A percentile compares a stretch with the other conserved stretches of the same genome.
phyloP scores from a whole-genome alignment of 2,797 vertebrate genomes.

The Notolepis coatsorum region DNA sequence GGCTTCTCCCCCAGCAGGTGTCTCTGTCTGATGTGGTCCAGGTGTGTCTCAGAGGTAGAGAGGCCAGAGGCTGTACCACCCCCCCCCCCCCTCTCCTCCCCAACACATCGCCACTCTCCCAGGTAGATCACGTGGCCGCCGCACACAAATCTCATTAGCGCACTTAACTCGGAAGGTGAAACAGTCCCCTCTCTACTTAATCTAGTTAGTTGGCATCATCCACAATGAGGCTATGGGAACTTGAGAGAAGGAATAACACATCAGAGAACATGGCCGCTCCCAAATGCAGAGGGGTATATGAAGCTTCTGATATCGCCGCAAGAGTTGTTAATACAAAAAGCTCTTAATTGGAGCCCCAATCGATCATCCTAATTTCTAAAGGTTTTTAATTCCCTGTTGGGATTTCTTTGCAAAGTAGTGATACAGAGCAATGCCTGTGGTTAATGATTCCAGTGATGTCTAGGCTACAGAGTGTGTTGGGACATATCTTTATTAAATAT shows the following conservation, averaged over 20 bases:
- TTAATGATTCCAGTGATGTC: too few species aligned
- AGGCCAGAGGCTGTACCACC: background rate
- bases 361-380: too few species aligned
- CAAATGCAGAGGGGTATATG: background rate
- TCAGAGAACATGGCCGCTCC: slow-evolving; percentile 2
- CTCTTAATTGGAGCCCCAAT: background rate
- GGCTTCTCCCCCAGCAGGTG: slow-evolving; percentile 42
- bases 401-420: too few species aligned
- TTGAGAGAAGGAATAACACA: slow-evolving; percentile 21
- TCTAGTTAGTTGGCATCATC: slow-evolving; percentile 39
- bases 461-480: too few species aligned
- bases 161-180: slow-evolving; percentile 48
- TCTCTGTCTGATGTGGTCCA: slow-evolving; percentile 51
- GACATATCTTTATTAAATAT: too few species aligned
- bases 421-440: too few species aligned
- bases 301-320: background rate
- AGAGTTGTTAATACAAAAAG: background rate
- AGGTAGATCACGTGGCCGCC: slow-evolving; percentile 9
- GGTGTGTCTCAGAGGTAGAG: slow-evolving; percentile 39
- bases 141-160: slow-evolving; percentile 52
- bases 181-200: slow-evolving; percentile 37
- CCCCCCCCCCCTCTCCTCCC: background rate
- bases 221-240: slow-evolving; percentile 11
- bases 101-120: background rate
- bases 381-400: too few species aligned